phyloP scores from a whole-genome alignment of 2,797 vertebrate genomes.

The Notoglanidium macrostoma region DNA sequence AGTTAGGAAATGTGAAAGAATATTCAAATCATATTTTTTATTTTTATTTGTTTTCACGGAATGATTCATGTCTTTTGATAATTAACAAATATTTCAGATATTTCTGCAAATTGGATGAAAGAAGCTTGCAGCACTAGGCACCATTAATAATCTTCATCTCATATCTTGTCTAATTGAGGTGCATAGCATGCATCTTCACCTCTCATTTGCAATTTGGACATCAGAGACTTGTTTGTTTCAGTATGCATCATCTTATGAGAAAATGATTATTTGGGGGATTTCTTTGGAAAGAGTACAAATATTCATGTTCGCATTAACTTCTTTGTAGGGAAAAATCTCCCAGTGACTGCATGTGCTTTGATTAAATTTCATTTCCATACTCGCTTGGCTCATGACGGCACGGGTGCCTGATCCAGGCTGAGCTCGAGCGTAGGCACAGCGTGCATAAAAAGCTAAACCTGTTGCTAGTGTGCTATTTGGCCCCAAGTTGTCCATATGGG shows the following conservation, averaged over 20 bases:
- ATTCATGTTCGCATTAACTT: not conserved
- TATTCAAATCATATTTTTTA: constrained; percentile 48
- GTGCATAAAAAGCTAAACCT: constrained; percentile 43
- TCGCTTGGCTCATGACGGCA: constrained; percentile 8
- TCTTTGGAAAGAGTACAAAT: not conserved
- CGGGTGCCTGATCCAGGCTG: not conserved
- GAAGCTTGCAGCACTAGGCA: constrained; percentile 41
- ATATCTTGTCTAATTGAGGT: constrained; percentile 50
- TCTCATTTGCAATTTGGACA: constrained; percentile 38
- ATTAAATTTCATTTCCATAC: not conserved
- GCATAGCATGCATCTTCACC: constrained; percentile 46
- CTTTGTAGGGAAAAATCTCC: not conserved
- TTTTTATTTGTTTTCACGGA: constrained; percentile 31
- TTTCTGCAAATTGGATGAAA: constrained; percentile 53
- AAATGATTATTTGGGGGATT: not conserved
- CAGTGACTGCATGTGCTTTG: not conserved
- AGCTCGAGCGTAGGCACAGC: constrained; percentile 44
- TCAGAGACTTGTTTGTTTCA: not conserved
- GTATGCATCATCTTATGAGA: not conserved
- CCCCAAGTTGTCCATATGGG: constrained; percentile 59
- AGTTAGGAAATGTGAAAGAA: constrained; percentile 19
- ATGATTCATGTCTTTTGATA: constrained; percentile 47
- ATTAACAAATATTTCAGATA: constrained; percentile 56
- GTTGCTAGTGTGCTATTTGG: constrained; percentile 49
- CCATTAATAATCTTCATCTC: constrained; percentile 45